These are phyloP conservation scores for Mastacembelus armatus DNA, from an alignment of 2,797 vertebrate species.

Conservation along the genomic window DNA sequence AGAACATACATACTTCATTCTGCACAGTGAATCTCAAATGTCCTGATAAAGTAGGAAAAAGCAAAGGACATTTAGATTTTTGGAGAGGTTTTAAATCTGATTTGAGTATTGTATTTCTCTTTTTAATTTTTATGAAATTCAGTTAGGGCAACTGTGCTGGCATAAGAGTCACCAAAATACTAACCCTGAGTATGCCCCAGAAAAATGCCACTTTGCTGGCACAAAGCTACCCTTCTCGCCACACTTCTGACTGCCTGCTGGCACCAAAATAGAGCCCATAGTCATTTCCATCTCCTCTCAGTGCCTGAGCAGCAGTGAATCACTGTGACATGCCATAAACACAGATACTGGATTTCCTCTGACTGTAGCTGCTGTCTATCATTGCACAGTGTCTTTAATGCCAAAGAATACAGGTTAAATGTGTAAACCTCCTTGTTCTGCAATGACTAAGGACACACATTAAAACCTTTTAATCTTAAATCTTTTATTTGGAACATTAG, in stretches of 20 bases:
- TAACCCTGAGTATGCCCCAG: too few species aligned
- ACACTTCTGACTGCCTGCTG: not conserved
- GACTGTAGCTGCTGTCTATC: not conserved
- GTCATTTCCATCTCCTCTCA: slow-evolving; percentile 22
- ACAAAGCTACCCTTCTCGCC: not conserved
- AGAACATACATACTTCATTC: too few species aligned
- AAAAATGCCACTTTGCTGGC: not conserved
- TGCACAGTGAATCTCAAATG: too few species aligned
- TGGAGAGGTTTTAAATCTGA: too few species aligned
- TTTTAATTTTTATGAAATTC: too few species aligned
- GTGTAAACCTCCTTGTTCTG: slow-evolving; percentile 19
- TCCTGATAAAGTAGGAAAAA: too few species aligned
- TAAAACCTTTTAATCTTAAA: slow-evolving; percentile 6
- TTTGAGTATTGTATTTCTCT: too few species aligned
- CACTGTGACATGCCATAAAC: slow-evolving; percentile 7
- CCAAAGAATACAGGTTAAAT: slow-evolving; percentile 1
- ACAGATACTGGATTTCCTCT: not conserved
- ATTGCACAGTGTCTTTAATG: not conserved
- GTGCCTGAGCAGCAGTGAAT: slow-evolving; percentile 13
- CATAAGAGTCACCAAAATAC: too few species aligned
- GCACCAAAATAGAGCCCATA: slow-evolving; percentile 21
- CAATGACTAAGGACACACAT: slow-evolving; percentile 8
- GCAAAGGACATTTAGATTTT: too few species aligned
- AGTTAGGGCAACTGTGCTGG: too few species aligned
- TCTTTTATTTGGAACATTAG: not conserved